Evolutionary conservation across 1,140 invertebrate genomes (phyloP), one percentile per base, ranked within the genome.

Genomic region (Reticulitermes speratus): DNA sequence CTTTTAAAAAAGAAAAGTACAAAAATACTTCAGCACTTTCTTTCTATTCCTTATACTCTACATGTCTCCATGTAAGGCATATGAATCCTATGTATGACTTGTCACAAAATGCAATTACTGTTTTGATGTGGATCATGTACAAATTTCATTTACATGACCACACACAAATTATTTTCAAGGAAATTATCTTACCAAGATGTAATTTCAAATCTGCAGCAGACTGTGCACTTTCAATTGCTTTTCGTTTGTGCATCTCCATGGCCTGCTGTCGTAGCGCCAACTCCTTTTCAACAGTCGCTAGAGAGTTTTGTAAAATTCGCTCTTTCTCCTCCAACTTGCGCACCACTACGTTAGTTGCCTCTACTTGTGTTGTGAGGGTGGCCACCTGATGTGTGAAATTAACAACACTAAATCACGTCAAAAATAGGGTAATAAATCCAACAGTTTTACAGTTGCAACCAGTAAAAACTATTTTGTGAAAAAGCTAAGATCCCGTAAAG

Each of bases 261-360:
- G 97, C 96, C 90, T 98, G 97, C 89, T 98, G 97, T 32, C 97
- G 92, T 82, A 98, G 91, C 87, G 96, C 94, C 82, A 99, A 91
- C 91, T 99, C 98, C 91, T 99, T 99, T 91, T 99, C 98, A 14
- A 98, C 95, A 23, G 97, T 97, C 2, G 96, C 95, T 84, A 99
- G 93, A 82, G 96, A 98, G 89, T 97, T 97, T 90, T 98, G 97
- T 83, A 99, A 91, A 84, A 99, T 94, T 23, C 98, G 93, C 91
- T 99, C 98, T 91, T 99, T 99, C 91, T 99, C 99, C 91, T 99
- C 98, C 75, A 99, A 91, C 89, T 98, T 98, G 85, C 98, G 93
- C 5, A 99, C 96, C 48, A 99, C 98, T 84, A 97, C 94, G 90
- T 98, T 99, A 90, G 99, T 98, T 23, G 98, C 97, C 90, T 99